These are phyloP conservation scores for Mercenaria mercenaria DNA, from an alignment of 1,140 invertebrate species.

Conservation along the genomic window DNA sequence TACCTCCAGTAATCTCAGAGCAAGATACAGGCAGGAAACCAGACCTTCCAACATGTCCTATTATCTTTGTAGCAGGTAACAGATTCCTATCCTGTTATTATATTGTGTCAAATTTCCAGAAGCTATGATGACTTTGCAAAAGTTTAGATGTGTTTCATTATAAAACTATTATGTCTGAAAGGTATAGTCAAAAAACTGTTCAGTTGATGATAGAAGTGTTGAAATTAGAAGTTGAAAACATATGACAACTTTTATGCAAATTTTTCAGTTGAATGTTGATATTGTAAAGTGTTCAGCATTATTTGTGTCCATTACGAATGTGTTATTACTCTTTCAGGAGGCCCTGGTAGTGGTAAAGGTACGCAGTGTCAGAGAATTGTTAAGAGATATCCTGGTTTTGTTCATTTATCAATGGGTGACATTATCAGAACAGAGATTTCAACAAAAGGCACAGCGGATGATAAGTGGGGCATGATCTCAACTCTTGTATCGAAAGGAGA, in stretches of 20 bases:
- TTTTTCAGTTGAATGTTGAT: no score
- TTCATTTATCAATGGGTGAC: slow-evolving; percentile 83
- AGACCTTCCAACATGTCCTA: slow-evolving; percentile 76
- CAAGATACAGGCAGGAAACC: slow-evolving; percentile 79
- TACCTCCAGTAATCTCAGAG: slow-evolving; percentile 73
- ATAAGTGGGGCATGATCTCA: slow-evolving; percentile 82
- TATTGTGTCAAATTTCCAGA: no score
- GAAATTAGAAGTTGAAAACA: no score
- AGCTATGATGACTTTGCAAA: no score
- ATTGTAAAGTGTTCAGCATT: no score
- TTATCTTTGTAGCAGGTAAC: slow-evolving; percentile 81
- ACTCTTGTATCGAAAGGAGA: slow-evolving; percentile 80
- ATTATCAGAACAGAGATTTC: slow-evolving; percentile 79
- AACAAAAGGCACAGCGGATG: slow-evolving; percentile 77
- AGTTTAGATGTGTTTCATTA: no score
- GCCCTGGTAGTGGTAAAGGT: slow-evolving; percentile 83
- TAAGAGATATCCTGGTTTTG: slow-evolving; percentile 75
- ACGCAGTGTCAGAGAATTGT: slow-evolving; percentile 78
- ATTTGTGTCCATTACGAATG: no score
- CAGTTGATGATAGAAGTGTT: no score
- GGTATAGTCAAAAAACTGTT: no score
- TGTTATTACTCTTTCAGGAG: no score
- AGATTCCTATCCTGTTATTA: background rate
- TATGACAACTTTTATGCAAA: no score
- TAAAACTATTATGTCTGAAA: no score